Conservation (phyloP, 1,140 invertebrate species). For the Orius laevigatus region DNA sequence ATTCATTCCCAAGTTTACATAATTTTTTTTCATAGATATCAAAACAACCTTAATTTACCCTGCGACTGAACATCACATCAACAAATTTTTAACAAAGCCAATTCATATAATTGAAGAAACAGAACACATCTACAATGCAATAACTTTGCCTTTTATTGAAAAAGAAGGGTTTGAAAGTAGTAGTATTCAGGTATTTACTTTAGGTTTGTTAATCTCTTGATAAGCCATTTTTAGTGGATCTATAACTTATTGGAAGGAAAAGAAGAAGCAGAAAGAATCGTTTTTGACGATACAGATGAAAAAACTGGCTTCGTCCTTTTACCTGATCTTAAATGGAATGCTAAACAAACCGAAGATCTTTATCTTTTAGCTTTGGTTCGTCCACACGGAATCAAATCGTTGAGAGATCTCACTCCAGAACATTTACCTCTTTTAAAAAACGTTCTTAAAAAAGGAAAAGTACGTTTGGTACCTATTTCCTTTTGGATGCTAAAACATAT, state of each 20-base stretch:
- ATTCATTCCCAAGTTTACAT: too few species aligned
- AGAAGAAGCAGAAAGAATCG: conserved; percentile 69
- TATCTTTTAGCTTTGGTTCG: conserved; percentile 71
- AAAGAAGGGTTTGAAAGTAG: conserved; percentile 49
- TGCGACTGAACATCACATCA: conserved; percentile 59
- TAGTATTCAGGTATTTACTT: conserved; percentile 48
- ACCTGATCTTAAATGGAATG: conserved; percentile 91
- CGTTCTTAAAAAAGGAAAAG: conserved; percentile 50
- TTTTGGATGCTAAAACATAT: conserved; percentile 13
- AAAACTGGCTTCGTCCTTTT: conserved; percentile 72
- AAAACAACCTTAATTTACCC: conserved; percentile 81
- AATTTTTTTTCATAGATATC: conserved; percentile 36
- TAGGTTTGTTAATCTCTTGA: too few species aligned
- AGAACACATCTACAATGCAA: conserved; percentile 56
- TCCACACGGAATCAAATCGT: conserved; percentile 53
- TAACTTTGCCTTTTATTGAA: conserved; percentile 61
- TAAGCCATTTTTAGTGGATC: conserved; percentile 62
- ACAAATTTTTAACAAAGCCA: neutral
- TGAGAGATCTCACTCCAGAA: conserved; percentile 59
- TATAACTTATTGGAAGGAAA: conserved; percentile 89
- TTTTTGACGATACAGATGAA: conserved; percentile 66
- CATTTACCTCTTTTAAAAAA: conserved; percentile 76
- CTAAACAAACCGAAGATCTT: conserved; percentile 51
- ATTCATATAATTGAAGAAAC: conserved; percentile 69
- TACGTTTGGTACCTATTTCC: conserved; percentile 33